Base-by-base conservation (phyloP, 2,888 invertebrate species). In the Leptothorax acervorum region DNA sequence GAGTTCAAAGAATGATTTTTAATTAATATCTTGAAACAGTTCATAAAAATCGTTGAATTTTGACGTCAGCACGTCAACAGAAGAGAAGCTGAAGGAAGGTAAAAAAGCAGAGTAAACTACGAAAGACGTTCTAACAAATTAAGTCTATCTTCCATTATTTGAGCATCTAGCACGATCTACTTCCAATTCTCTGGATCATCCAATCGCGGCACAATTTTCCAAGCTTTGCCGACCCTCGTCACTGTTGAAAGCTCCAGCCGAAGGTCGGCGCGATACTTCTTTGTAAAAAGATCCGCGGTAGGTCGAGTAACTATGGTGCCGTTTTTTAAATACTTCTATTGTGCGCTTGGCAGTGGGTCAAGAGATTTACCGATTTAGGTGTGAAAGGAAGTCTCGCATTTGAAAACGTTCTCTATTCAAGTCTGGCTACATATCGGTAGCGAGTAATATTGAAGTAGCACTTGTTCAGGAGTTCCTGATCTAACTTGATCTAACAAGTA, bases 151-250 rank as follows among this genome's bases (percentile, higher is more conserved):
- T 75, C 71, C 85, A 90, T 90, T 90, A 89, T 87, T 90, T 83
- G 86, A 88, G 74, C 89, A 86, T 90, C 86, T 88, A 88, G 89
- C 85, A 74, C 86, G 84, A 87, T 85, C 88, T 85, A 90, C 90
- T 90, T 87, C 79, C 82, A 87, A 86, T 84, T 85, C 81, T 86
- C 63, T 35, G 83, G 82, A 65, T 62, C 57, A 70, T 86, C 68
- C 86, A 84, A 89, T 89, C 89, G 82, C 57, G 63, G 73, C 84
- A 68, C 83, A 82, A 85, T 81, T 89, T 88, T 63, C 75, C 86
- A 55, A 65, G 84, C 83, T 86, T 86, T 85, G 76, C 83, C 83
- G 55, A 45, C 68, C 82, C 68, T 84, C 81, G 53, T 55, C 42
- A 57, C 66, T 62, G 45, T 79, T 79, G 82, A 65, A 62, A 75